Evolutionary conservation across 2,797 vertebrate species (phyloP).

Genomic region (Pipistrellus kuhlii): DNA sequence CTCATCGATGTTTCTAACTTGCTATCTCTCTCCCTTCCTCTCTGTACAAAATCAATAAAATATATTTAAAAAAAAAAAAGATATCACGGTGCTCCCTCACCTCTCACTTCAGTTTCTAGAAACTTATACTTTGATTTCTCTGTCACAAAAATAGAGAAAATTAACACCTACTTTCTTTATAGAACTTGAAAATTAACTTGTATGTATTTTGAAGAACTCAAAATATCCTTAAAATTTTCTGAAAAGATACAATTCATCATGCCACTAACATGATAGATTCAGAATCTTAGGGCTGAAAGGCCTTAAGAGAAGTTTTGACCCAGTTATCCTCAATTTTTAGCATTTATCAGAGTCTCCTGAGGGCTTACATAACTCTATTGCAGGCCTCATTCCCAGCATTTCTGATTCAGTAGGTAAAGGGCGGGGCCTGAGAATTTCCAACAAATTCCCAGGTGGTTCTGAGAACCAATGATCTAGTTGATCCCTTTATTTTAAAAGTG

Average conservation of each 20-base stretch:
- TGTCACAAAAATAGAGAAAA: slow-evolving; percentile 25
- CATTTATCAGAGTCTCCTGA: background rate
- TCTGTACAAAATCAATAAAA: too few species aligned
- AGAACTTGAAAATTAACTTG: slow-evolving; percentile 15
- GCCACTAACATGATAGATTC: background rate
- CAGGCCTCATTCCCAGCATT: background rate
- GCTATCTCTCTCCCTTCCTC: too few species aligned
- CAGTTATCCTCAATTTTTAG: background rate
- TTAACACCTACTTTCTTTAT: background rate
- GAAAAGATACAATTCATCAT: background rate
- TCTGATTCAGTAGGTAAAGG: background rate
- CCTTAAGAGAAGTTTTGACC: background rate
- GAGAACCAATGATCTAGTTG: background rate
- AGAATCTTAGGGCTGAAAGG: background rate
- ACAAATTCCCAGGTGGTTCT: background rate
- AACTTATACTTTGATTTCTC: background rate
- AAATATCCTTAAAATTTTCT: background rate
- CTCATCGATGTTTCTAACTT: too few species aligned
- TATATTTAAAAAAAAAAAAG: too few species aligned
- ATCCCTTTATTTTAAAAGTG: background rate
- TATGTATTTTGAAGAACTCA: background rate
- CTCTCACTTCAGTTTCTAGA: background rate
- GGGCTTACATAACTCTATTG: background rate
- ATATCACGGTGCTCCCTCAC: background rate
- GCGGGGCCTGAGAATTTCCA: background rate